Base-by-base conservation (phyloP, 2,797 vertebrate species). In the Lerista edwardsae region DNA sequence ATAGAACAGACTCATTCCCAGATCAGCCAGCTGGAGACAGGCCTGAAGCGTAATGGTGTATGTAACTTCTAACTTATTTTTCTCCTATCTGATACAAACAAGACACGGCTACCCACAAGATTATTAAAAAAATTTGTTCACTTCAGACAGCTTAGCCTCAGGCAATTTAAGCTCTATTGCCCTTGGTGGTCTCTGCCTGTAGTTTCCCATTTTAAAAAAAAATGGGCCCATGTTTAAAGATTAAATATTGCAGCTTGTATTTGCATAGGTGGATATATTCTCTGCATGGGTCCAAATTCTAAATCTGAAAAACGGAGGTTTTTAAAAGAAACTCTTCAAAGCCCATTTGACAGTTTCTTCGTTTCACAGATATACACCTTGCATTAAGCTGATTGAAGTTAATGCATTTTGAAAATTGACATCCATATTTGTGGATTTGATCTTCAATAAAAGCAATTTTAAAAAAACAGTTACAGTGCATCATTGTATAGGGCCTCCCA, bases 41-140 rank as follows among this genome's bases (percentile, higher is more conserved):
- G 72, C 51, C 29, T 59, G 27, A 21, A 68, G 19, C 21, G 7
- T 51, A 74, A 55, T 61, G 7, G 14, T 79, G 29, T 64, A 65
- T 41, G 36, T 55, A 75, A 78, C 75, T 78, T 84, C 36, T 31
- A 47, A 62, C 69, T 72, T 75, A 62, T 59, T 80, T 61, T 61
- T n/a, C 34, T 44, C 36, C 39, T 47, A n/a, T 79, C 69, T 69
- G 39, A 27, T 80, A 73, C 10, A 55, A 73, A 82, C 10, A 1
- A 23, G 71, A 39, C n/a, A 69, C 5, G 8, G 68, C 72, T 83
- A 44, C 80, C 69, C 55, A 36, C 25, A 12, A 78, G 29, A 76
- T 75, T 76, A 79, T 85, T 74, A 55, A 55, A 55, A 55, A 55
- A 55, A 55, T 39, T 4, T 44, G 4, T 31, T 77, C 62, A 79